Evolutionary conservation across 2,113 vertebrate species (phyloP).

Genomic region (Addax nasomaculatus): DNA sequence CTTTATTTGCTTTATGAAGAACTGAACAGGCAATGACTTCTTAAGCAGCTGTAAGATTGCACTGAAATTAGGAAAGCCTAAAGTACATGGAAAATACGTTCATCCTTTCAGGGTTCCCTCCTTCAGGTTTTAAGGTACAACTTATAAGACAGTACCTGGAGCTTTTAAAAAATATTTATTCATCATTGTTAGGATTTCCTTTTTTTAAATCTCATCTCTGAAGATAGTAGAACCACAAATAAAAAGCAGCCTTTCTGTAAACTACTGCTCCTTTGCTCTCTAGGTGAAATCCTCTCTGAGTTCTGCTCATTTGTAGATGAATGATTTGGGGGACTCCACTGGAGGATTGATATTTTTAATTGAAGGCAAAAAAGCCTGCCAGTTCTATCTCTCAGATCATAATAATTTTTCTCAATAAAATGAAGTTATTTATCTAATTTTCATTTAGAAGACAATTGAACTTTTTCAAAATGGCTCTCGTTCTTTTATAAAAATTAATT

Average conservation of each 20-base stretch:
- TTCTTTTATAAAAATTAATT: slow-evolving; percentile 74
- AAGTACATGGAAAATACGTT: background rate
- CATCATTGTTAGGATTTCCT: background rate
- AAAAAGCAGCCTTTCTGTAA: background rate
- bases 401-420: slow-evolving; percentile 65
- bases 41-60: background rate
- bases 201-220: background rate
- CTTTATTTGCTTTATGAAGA: background rate
- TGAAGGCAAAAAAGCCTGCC: slow-evolving; percentile 35
- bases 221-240: background rate
- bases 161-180: slow-evolving; percentile 30
- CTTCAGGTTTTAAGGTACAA: background rate
- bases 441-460: slow-evolving; percentile 62
- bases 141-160: background rate
- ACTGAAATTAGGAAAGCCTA: background rate
- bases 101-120: background rate
- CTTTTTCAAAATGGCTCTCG: slow-evolving; percentile 49
- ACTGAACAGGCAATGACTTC: background rate
- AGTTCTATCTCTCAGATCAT: slow-evolving; percentile 54
- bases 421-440: slow-evolving; percentile 71
- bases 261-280: background rate
- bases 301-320: slow-evolving; percentile 25
- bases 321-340: slow-evolving; percentile 14
- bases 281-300: background rate
- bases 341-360: slow-evolving; percentile 61